A percentile compares a stretch with the other conserved stretches of the same genome.
Conservation (phyloP, 2,888 invertebrate genomes). For the Acrobeloides nanus region DNA sequence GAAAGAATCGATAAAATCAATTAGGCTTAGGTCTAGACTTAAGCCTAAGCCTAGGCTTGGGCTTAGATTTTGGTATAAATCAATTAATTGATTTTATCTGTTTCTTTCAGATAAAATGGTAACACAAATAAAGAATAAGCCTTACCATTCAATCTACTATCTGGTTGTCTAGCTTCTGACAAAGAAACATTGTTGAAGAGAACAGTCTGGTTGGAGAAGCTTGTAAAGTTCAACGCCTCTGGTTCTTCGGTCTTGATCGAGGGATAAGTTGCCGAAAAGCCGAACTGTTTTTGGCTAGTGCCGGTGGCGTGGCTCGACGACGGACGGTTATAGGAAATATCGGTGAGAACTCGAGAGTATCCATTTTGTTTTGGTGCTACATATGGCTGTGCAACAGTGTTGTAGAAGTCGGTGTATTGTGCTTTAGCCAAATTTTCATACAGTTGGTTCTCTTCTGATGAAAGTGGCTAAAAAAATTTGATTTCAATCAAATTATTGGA, state of each 20-base stretch:
- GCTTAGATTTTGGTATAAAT: background rate
- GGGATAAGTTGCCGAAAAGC: too few species aligned
- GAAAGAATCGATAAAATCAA: too few species aligned
- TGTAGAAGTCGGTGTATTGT: constrained; percentile 42
- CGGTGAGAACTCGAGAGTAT: background rate
- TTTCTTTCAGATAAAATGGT: too few species aligned
- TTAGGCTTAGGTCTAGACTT: too few species aligned
- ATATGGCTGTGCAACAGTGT: constrained; percentile 4
- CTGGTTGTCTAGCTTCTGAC: constrained; percentile 2
- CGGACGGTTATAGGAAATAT: constrained; percentile 8
- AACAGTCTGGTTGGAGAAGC: constrained; percentile 9
- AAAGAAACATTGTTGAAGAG: constrained; percentile 15
- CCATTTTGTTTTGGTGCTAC: background rate
- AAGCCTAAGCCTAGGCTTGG: too few species aligned
- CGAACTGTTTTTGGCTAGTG: constrained; percentile 5
- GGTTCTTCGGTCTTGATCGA: too few species aligned
- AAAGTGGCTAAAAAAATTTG: constrained; percentile 38
- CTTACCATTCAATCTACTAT: background rate
- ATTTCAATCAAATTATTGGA: too few species aligned
- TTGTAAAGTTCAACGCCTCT: constrained; percentile 9
- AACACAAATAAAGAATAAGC: background rate
- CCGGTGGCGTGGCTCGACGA: background rate
- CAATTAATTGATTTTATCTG: background rate
- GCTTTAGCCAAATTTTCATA: constrained; percentile 41
- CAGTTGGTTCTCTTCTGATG: constrained; percentile 29